Percentiles rank a stretch among this genome's conserved stretches.
phyloP scores from a whole-genome alignment of 2,113 vertebrate species.

The Leucoraja erinaceus region DNA sequence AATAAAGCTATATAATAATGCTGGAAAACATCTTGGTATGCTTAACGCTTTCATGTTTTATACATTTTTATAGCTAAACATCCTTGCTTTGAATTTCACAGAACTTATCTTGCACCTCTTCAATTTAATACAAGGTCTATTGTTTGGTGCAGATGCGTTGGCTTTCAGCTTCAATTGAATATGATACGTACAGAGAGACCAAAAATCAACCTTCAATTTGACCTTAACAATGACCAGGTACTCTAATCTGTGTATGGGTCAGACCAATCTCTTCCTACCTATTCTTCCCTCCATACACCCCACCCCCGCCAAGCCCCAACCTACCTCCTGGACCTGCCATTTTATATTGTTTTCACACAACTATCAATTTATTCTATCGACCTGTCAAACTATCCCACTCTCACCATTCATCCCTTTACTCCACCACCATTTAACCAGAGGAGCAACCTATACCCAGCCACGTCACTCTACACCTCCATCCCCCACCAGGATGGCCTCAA shows the following conservation, averaged over 20 bases:
- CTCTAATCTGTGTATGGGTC: too few relatives aligned
- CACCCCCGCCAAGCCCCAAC: not conserved
- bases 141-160: not conserved
- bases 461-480: too few relatives aligned
- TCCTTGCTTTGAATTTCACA: not conserved
- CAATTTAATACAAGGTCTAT: not conserved
- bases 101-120: not conserved
- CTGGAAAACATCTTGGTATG: not conserved
- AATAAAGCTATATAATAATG: not conserved
- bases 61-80: not conserved
- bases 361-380: not conserved
- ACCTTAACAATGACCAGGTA: too few relatives aligned
- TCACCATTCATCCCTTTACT: too few relatives aligned
- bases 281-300: not conserved
- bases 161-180: too few relatives aligned
- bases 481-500: too few relatives aligned
- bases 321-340: not conserved
- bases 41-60: not conserved
- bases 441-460: too few relatives aligned
- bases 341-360: not conserved
- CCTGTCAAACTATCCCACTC: too few relatives aligned
- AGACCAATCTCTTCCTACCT: not conserved
- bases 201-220: too few relatives aligned
- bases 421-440: too few relatives aligned
- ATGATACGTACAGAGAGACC: too few relatives aligned